phyloP scores from a whole-genome alignment of 2,797 vertebrate genomes.

The Pseudomugil gertrudae region DNA sequence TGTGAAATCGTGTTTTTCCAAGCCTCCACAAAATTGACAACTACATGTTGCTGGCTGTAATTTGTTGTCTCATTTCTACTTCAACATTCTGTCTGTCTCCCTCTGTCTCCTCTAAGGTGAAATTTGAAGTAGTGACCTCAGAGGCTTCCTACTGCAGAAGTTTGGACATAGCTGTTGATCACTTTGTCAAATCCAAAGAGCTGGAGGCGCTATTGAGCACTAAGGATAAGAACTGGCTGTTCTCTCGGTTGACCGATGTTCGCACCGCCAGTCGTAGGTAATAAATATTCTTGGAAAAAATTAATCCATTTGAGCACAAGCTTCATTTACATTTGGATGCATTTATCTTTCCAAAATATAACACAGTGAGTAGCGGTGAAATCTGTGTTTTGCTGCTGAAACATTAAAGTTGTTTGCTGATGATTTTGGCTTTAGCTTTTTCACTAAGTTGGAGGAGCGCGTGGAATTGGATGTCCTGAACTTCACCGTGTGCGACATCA shows the following conservation, averaged over 20 bases:
- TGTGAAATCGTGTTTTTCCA: conserved; percentile 37
- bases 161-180: conserved; percentile 92
- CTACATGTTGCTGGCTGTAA: fast-evolving
- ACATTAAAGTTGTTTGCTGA: neutral
- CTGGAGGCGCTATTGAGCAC: conserved; percentile 84
- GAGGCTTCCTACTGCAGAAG: conserved; percentile 95
- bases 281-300: conserved; percentile 21
- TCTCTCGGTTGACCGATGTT: conserved; percentile 91
- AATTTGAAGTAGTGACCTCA: conserved; percentile 95
- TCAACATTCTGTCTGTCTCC: neutral
- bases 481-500: conserved; percentile 93
- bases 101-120: conserved; percentile 80
- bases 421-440: conserved; percentile 83
- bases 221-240: conserved; percentile 96
- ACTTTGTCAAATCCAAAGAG: conserved; percentile 88
- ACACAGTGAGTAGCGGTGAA: neutral
- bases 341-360: neutral
- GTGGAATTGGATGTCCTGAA: conserved; percentile 89
- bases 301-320: neutral
- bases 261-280: conserved; percentile 91
- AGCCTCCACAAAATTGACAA: neutral
- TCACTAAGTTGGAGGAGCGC: conserved; percentile 92
- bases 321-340: neutral
- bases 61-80: neutral
- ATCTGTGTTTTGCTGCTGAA: neutral